Evolutionary conservation across 2,797 vertebrate species (phyloP).

Genomic region (Pseudopleuronectes americanus): DNA sequence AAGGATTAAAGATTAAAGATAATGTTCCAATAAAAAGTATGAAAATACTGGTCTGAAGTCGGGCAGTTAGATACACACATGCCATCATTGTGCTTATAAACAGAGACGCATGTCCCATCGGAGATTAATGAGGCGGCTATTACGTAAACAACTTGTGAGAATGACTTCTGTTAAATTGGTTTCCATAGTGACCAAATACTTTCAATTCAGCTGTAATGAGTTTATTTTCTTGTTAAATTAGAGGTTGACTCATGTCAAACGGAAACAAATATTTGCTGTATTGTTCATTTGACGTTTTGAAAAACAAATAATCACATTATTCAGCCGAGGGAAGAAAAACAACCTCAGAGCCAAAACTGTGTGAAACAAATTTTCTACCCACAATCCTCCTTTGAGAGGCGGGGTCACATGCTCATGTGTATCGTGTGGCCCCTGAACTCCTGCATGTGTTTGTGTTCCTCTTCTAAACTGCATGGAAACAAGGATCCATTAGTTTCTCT

Average conservation of each 20-base stretch:
- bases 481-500: not conserved
- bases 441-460: constrained; percentile 20
- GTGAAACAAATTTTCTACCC: constrained; percentile 45
- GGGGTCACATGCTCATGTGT: constrained; percentile 8
- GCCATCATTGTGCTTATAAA: not conserved
- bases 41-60: not conserved
- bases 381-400: constrained; percentile 14
- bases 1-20: constrained; percentile 39
- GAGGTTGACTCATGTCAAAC: constrained; percentile 4
- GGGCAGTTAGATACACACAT: constrained; percentile 31
- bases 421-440: constrained; percentile 4
- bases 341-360: not conserved
- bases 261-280: not conserved
- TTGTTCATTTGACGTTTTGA: not conserved
- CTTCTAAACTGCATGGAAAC: constrained; percentile 6
- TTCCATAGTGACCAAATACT: not conserved
- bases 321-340: not conserved
- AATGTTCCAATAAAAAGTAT: constrained; percentile 23
- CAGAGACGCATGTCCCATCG: constrained; percentile 16
- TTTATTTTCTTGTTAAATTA: constrained; percentile 35
- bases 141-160: not conserved
- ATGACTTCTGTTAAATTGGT: not conserved
- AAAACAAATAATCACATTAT: too few species aligned
- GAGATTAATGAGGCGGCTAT: constrained; percentile 1
- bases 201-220: constrained; percentile 22